Evolutionary conservation across 2,113 vertebrate species (phyloP), one percentile per base, ranked within the genome.

Genomic region (Sprattus sprattus): DNA sequence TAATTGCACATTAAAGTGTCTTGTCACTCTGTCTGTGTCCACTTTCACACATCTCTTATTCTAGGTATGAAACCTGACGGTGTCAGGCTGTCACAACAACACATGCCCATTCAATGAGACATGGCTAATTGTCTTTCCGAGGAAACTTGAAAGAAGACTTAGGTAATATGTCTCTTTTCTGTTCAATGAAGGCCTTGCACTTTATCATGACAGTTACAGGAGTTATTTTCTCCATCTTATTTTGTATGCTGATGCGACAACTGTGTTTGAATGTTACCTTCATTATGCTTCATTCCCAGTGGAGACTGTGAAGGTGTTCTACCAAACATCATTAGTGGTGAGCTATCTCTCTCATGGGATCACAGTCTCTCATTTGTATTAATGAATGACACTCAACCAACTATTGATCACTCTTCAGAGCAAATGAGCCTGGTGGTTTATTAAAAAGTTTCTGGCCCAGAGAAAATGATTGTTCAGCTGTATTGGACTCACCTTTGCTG

Each of bases 361-460:
- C 71, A 16, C 71, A 78, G 39, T 78, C 32, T 78, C 71, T 78
- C 71, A 78, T 78, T 78, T 78, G 71, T 78, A 78, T 39, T 32
- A 78, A 32, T 39, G 4, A 78, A 78, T 78, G 71, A 32, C 71
- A 78, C 13, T 16, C 71, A 39, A 32, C 32, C 16, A 13, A 44
- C 25, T 75, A 78, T 78, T 78, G 32, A 78, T 78, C 71, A 39
- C 71, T 78, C 71, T 78, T 78, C 13, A 6, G 71, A 39, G 71
- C 39, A 39, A 78, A 78, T 78, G 15, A 39, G 71, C 32, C 4
- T 39, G 54, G 20, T 22, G 67, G 28, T 75, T 75, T 75, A 75
- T 75, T 75, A 39, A 75, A 39, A 75, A 32, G 67, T 71, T 71
- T 71, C 6, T 71, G 64, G n/a, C 28, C 67, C 28, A 39, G 28